Evolutionary conservation across 2,797 vertebrate species (phyloP).

Genomic region (Sebastes kiyomatsui): DNA sequence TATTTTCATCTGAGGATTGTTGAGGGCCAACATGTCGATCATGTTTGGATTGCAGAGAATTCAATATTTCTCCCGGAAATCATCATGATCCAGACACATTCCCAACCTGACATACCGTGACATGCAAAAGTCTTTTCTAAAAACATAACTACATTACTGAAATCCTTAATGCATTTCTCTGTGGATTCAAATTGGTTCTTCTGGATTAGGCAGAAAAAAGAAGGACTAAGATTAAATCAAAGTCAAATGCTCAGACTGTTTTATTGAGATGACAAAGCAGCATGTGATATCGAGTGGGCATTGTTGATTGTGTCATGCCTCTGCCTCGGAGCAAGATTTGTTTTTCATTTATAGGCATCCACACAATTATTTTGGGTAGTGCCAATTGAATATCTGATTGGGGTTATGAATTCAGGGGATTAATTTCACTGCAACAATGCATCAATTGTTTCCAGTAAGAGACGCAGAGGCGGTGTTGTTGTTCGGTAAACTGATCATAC

Average conservation of each 20-base stretch:
- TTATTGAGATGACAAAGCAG: slow-evolving; percentile 63
- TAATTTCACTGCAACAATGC: slow-evolving; percentile 92
- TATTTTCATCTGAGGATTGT: slow-evolving; percentile 36
- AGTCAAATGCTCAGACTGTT: slow-evolving; percentile 50
- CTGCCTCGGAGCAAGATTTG: slow-evolving; percentile 51
- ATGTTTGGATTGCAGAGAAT: slow-evolving; percentile 67
- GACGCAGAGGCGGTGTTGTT: slow-evolving; percentile 74
- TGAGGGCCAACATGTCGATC: slow-evolving; percentile 74
- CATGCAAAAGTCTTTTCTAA: neutral
- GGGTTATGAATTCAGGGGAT: slow-evolving; percentile 91
- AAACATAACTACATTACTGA: neutral
- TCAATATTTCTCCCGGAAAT: slow-evolving; percentile 55
- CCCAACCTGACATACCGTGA: neutral
- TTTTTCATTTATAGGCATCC: slow-evolving; percentile 79
- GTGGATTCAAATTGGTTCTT: slow-evolving; percentile 12
- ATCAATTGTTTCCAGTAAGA: slow-evolving; percentile 92
- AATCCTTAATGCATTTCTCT: slow-evolving; percentile 21
- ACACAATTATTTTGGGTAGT: slow-evolving; percentile 76
- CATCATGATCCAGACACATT: slow-evolving; percentile 1
- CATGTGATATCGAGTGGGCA: slow-evolving; percentile 50
- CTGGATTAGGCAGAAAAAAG: slow-evolving; percentile 34
- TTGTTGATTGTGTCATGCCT: slow-evolving; percentile 33
- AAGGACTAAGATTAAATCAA: slow-evolving; percentile 60
- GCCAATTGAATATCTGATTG: slow-evolving; percentile 90
- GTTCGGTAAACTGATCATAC: slow-evolving; percentile 91